These are phyloP conservation scores for Uloborus plumipes DNA, from an alignment of 2,888 invertebrate species.

Conservation along the genomic window DNA sequence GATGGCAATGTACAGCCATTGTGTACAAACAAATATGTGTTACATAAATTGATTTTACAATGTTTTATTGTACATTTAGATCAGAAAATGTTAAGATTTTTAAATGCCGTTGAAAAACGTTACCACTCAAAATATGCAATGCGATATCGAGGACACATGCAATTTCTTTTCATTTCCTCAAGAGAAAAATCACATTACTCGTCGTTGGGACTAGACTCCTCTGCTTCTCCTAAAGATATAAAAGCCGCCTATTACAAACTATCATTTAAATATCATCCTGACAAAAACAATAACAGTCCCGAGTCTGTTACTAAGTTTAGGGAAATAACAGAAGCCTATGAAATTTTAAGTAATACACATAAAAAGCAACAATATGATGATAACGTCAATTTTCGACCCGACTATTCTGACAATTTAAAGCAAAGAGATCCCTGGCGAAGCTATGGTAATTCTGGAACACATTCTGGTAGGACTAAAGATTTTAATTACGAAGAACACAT, in stretches of 20 bases:
- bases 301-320: conserved; percentile 80
- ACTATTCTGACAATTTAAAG: neutral
- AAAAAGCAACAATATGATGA: conserved; percentile 83
- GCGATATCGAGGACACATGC: neutral
- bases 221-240: conserved; percentile 84
- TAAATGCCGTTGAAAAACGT: conserved; percentile 12
- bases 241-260: conserved; percentile 91
- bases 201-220: conserved; percentile 79
- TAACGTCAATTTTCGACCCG: neutral
- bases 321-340: conserved; percentile 86
- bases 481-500: conserved; percentile 52
- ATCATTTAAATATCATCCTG: conserved; percentile 90
- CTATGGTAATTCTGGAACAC: neutral
- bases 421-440: neutral
- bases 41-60: too few relatives aligned
- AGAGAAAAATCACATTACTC: conserved; percentile 73
- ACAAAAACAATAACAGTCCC: conserved; percentile 79
- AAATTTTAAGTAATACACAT: conserved; percentile 81
- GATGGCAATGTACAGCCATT: too few relatives aligned
- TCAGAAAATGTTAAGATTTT: conserved; percentile 13
- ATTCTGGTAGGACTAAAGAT: conserved; percentile 27
- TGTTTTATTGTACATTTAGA: neutral
- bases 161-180: too few relatives aligned
- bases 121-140: neutral
- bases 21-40: too few relatives aligned